Evolutionary conservation across 2,888 invertebrate genomes (phyloP), one percentile per base, ranked within the genome.

Genomic region (Tortrix viridana): DNA sequence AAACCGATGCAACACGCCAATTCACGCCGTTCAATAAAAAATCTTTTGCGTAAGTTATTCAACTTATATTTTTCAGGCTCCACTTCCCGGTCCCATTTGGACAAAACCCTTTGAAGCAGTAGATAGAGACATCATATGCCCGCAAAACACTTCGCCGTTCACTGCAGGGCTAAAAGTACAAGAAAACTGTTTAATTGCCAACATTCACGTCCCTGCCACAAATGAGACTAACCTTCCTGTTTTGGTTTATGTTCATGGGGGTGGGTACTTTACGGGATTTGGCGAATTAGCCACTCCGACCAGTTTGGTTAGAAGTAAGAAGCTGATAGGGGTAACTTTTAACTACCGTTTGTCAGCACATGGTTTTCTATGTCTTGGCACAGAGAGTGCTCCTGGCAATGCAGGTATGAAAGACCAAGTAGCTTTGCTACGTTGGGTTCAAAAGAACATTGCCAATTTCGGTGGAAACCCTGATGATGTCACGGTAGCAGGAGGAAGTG

Each of bases 351-450:
- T 69, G 2, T 66, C 67, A 18, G 56, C 37, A 4, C 66, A 67
- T 4, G 69, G 67, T 0, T 69, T 67, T 37, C 48, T 69, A 5
- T 69, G 67, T 54, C 23, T 69, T 23, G 69, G 69, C 1, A 69
- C 67, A n/a, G 60, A 68, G 49, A 63, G 62, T 16, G 66, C 55
- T 1, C 69, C 69, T 12, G 69, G 69, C 2, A 69, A 69, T n/a
- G 69, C 69, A 3, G 69, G 69, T 0, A 65, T 69, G 65, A 69
- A 69, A 49, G 69, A 69, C 37, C 67, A 67, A 58, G 66, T 69
- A 16, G 67, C 67, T 2, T 26, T 60, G 0, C 56, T 69, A 18
- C 54, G 60, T 2, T 69, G 69, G 69, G 67, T 69, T 2, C 44
- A 65, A 9, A 50, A 68, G 18, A 69, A 68, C 14, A 68, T 69